Percentiles rank a stretch among this genome's conserved stretches.
These are phyloP conservation scores for Zoanthus sansibaricus DNA, from an alignment of 92 coral and sea anemone genomes.

Conservation along the genomic window DNA sequence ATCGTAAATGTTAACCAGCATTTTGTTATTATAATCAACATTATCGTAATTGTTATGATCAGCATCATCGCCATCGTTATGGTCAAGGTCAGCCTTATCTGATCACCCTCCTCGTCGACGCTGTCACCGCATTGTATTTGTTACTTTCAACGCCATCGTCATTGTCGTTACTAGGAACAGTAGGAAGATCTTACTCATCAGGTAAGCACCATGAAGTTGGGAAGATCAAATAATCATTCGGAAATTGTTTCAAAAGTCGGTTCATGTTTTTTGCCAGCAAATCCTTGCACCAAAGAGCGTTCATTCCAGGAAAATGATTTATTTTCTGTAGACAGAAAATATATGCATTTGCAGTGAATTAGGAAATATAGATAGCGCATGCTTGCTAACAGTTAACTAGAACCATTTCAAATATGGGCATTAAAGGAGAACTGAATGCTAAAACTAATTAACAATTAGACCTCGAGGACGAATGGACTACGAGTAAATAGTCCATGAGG, in stretches of 20 bases:
- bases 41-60: neutral
- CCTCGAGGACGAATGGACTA: too few relatives aligned
- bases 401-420: too few relatives aligned
- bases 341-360: too few relatives aligned
- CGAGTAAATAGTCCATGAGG: too few relatives aligned
- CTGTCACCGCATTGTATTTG: neutral
- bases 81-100: neutral
- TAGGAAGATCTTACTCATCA: conserved; percentile 81
- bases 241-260: conserved; percentile 95
- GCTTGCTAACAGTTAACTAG: too few relatives aligned
- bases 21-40: neutral
- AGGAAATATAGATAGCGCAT: too few relatives aligned
- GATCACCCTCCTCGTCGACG: neutral
- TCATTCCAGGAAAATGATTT: conserved; percentile 99
- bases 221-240: conserved; percentile 97
- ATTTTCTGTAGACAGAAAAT: conserved; percentile 75
- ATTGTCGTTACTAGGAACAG: too few relatives aligned
- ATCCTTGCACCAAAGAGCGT: conserved; percentile 96
- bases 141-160: too few relatives aligned
- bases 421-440: too few relatives aligned
- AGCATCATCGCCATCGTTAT: neutral
- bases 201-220: conserved; percentile 98
- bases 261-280: conserved; percentile 96
- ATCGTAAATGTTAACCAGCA: neutral
- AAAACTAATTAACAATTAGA: too few relatives aligned